Evolutionary conservation across 2,888 invertebrate species (phyloP), one percentile per base, ranked within the genome.

Genomic region (Orthonevra nobilis): DNA sequence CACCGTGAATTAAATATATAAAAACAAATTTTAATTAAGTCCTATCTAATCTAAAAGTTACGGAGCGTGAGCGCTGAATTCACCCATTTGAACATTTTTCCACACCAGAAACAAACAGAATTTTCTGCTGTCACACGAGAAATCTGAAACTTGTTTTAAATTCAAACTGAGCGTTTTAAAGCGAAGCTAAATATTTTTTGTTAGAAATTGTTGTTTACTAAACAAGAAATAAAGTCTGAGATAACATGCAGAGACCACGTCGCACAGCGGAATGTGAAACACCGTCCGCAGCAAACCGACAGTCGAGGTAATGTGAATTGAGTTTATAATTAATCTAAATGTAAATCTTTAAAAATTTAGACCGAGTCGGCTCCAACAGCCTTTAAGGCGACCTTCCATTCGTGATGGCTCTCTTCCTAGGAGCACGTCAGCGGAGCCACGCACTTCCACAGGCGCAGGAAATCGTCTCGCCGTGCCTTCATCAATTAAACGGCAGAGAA

Each of bases 161-260:
- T n/a, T n/a, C n/a, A n/a, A n/a, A n/a, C n/a, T n/a, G n/a, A n/a
- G n/a, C n/a, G n/a, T n/a, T n/a, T n/a, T n/a, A n/a, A n/a, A n/a
- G n/a, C n/a, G n/a, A n/a, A n/a, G n/a, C n/a, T n/a, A n/a, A n/a
- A n/a, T n/a, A n/a, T n/a, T n/a, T n/a, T n/a, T n/a, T n/a, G n/a
- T n/a, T n/a, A n/a, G n/a, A n/a, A n/a, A n/a, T n/a, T n/a, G n/a
- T n/a, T n/a, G n/a, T n/a, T n/a, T n/a, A n/a, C n/a, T n/a, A 10
- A 40, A 23, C 1, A 9, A 6, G 17, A 20, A 36, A 10, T 36
- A 4, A n/a, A 15, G n/a, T 36, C n/a, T n/a, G n/a, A n/a, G n/a
- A n/a, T n/a, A n/a, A n/a, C n/a, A 85, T 86, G 86, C 84, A 86
- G 15, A 81, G 83, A 17, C 87, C 87, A 6, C 82, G 87, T 2